Evolutionary conservation across 2,113 vertebrate species (phyloP), one percentile per base, ranked within the genome.

Genomic region (Micronisus gabar): DNA sequence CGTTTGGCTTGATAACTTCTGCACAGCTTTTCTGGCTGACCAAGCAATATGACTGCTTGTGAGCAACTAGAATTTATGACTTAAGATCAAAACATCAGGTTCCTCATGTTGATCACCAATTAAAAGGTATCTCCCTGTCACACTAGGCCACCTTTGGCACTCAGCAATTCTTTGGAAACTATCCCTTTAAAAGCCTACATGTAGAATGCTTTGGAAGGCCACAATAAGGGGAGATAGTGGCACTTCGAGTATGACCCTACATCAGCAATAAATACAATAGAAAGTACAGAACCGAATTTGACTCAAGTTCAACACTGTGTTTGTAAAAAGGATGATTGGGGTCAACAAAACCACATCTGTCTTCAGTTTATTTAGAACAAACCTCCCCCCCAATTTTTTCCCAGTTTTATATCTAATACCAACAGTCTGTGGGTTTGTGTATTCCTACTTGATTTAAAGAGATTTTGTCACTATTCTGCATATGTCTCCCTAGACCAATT

Each of bases 341-440:
- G 52, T 91, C 91, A 75, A 81, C 76, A 87, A 86, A 93, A 74
- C 32, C 47, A 81, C 84, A 93, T 80, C 62, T 95, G 70, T 82
- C 58, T 89, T 81, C 61, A 56, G 61, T 94, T 96, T 78, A 75
- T 30, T 79, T 79, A 52, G 65, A 94, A 52, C 27, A 89, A 71
- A 67, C 71, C 38, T 56, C 32, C 45, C 9, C 50, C 93, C 61
- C 50, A n/a, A 1, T 61, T 86, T 71, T 76, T 84, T 78, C 4
- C 59, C 56, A 53, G 50, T 87, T 92, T 6, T 6, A 52, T 89
- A 78, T 91, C 1, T 61, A 81, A 59, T n/a, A 50, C 43, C 81
- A 89, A 6, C 63, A 47, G 73, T 52, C 72, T 43, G 26, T 81
- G 59, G 30, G 48, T 92, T 86, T 93, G 61, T 72, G 19, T 71